Evolutionary conservation across 2,113 vertebrate genomes (phyloP), one percentile per base, ranked within the genome.

Genomic region (Lasiurus borealis): DNA sequence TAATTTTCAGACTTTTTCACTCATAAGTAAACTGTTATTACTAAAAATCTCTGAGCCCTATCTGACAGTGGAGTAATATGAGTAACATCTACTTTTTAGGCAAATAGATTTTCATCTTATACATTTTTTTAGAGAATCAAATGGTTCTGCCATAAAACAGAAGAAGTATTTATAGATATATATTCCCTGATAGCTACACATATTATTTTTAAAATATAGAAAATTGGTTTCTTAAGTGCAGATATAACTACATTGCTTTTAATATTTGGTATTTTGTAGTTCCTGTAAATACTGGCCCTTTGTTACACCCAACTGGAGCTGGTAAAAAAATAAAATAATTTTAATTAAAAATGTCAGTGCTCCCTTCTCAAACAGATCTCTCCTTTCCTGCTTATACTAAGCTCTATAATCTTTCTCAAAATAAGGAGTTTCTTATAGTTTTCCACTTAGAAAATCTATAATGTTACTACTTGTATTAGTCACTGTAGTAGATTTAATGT

Each of bases 1-100:
- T 95, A 95, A 95, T 89, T 92, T 96, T 88, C 19, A 8, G 85
- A 90, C 16, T 4, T 84, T 64, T 93, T 85, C 40, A 92, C 57
- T 25, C 44, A 85, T 69, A 90, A 84, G 52, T 82, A 84, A 78
- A 23, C 9, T 89, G 6, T 69, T 86, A 9, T 85, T 91, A 71
- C 48, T 92, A 80, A 96, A 95, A 72, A 91, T 48, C 50, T 73
- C 5, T 48, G 13, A 92, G 2, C 34, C 48, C 34, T 88, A 14
- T 82, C 80, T 82, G 44, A 85, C 73, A 64, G 34, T 94, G 14
- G 21, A 85, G 12, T 85, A 91, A 88, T 18, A 15, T 94, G 46
- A 96, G 34, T 62, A 64, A 92, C 81, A 73, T 76, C 13, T 68
- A 13, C 3, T 75, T 90, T 82, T 77, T 68, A 93, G 62, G 34